These are phyloP conservation scores for Haemorhous mexicanus DNA, from an alignment of 2,113 vertebrate species.

Conservation along the genomic window DNA sequence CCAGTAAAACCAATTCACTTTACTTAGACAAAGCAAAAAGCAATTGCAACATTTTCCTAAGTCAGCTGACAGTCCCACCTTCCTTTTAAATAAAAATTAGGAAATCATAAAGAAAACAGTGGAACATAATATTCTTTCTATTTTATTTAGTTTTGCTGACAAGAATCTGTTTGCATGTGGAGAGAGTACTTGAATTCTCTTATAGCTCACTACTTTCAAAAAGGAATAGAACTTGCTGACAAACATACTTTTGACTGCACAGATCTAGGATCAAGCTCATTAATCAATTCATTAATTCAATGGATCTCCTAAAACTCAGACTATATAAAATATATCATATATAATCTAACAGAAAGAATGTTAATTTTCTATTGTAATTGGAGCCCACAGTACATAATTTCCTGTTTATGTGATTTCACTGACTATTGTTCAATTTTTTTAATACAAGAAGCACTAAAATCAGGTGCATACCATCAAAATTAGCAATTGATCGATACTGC, in stretches of 20 bases:
- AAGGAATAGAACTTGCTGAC: conserved; percentile 19
- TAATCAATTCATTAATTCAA: neutral
- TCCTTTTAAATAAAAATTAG: conserved; percentile 4
- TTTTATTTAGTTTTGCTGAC: neutral
- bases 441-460: neutral
- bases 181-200: neutral
- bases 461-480: neutral
- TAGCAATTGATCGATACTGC: neutral
- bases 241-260: neutral
- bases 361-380: neutral
- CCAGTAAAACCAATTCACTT: neutral
- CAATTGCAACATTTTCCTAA: neutral
- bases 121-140: neutral
- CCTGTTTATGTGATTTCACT: neutral
- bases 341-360: neutral
- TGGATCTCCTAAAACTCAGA: conserved; percentile 35
- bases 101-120: neutral
- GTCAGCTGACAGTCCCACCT: neutral
- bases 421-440: neutral
- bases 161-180: neutral
- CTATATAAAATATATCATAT: neutral
- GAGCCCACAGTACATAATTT: neutral
- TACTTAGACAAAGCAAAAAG: neutral
- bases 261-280: neutral
- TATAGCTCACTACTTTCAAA: neutral